These are phyloP conservation scores for Acleris emargana DNA, from an alignment of 2,888 invertebrate species.

Conservation along the genomic window DNA sequence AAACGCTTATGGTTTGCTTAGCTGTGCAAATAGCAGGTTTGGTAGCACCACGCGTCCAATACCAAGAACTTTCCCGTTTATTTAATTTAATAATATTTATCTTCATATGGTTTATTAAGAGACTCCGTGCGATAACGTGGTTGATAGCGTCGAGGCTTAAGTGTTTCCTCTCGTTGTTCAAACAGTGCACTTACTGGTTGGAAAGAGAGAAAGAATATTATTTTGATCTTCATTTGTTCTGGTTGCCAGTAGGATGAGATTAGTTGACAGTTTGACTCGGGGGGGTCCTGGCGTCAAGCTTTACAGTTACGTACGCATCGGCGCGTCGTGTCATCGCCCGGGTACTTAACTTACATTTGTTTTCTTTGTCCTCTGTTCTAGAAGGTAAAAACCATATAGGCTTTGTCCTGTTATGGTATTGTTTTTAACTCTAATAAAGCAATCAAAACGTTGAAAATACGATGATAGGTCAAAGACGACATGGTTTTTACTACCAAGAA, in stretches of 20 bases:
- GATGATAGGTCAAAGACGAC: no score
- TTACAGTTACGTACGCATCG: constrained; percentile 56
- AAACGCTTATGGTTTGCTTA: constrained; percentile 71
- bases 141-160: constrained; percentile 26
- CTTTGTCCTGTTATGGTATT: constrained; percentile 10
- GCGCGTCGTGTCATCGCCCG: constrained; percentile 66
- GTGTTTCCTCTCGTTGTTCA: constrained; percentile 17
- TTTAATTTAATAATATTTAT: constrained; percentile 62
- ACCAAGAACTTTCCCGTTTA: constrained; percentile 75
- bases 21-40: constrained; percentile 78
- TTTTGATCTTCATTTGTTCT: constrained; percentile 1
- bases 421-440: no score
- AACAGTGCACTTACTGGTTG: constrained; percentile 9
- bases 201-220: background rate
- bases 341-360: constrained; percentile 20
- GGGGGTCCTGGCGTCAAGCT: constrained; percentile 20
- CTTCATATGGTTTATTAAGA: constrained; percentile 49
- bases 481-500: background rate
- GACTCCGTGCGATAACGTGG: constrained; percentile 21
- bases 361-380: constrained; percentile 12
- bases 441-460: no score
- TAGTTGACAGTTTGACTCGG: constrained; percentile 9
- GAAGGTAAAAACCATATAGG: background rate
- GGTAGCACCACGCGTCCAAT: constrained; percentile 70
- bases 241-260: constrained; percentile 6